phyloP scores from a whole-genome alignment of 2,888 invertebrate genomes.

The Leptura quadrifasciata region DNA sequence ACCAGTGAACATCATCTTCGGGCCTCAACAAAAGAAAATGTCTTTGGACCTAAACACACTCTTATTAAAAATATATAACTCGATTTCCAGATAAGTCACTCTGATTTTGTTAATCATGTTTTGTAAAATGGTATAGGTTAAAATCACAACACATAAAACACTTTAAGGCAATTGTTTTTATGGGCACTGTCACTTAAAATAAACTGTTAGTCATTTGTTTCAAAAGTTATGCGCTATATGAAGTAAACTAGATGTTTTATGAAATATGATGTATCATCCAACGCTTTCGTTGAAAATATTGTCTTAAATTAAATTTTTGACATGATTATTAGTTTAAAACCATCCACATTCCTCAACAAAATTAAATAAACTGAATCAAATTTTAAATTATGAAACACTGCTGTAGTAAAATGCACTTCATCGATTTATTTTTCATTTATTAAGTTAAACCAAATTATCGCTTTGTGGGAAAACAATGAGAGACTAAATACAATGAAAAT shows the following conservation, averaged over 20 bases:
- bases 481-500: constrained; percentile 8
- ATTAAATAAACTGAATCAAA: background rate
- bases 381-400: constrained; percentile 20
- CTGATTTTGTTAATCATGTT: constrained; percentile 47
- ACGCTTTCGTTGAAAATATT: constrained; percentile 5
- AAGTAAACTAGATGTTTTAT: background rate
- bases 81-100: constrained; percentile 40
- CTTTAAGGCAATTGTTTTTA: constrained; percentile 23
- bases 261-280: background rate
- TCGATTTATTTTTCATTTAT: constrained; percentile 23
- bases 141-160: constrained; percentile 12
- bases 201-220: constrained; percentile 34
- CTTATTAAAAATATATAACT: constrained; percentile 38
- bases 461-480: background rate
- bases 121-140: background rate
- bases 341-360: constrained; percentile 15
- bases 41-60: constrained; percentile 41
- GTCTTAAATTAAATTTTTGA: background rate
- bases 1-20: constrained; percentile 83
- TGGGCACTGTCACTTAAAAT: constrained; percentile 32
- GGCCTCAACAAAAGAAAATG: constrained; percentile 38
- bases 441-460: background rate
- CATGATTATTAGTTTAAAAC: constrained; percentile 22
- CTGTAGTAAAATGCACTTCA: constrained; percentile 29
- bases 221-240: background rate